Evolutionary conservation across 2,113 vertebrate species (phyloP).

Genomic region (Cinclus cinclus): DNA sequence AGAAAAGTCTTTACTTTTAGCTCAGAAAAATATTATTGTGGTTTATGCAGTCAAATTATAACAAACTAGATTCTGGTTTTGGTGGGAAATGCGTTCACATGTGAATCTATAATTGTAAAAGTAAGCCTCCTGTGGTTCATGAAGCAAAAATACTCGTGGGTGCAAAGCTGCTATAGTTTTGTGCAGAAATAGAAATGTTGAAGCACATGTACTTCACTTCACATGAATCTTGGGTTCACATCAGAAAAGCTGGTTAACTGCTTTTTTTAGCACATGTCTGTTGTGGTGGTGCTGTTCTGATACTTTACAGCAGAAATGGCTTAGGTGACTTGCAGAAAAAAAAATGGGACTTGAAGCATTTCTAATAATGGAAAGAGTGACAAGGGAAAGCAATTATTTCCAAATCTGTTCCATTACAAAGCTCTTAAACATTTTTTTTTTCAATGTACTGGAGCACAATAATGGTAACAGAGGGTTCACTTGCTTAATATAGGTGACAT

Average conservation of each 20-base stretch:
- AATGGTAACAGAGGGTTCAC: neutral
- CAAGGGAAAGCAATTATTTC: neutral
- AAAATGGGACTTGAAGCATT: neutral
- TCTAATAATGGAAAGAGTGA: slow-evolving; percentile 3
- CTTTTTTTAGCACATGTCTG: neutral
- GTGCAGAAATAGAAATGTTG: slow-evolving; percentile 23
- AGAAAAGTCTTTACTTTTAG: neutral
- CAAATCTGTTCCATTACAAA: neutral
- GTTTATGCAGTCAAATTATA: neutral
- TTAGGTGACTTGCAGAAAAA: neutral
- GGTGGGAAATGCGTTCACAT: neutral
- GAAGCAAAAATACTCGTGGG: neutral
- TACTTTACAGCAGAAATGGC: neutral
- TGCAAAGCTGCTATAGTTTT: neutral
- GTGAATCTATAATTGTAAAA: slow-evolving; percentile 13
- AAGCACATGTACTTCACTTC: neutral
- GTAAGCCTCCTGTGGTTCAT: neutral
- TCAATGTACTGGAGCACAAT: neutral
- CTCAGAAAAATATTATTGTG: neutral
- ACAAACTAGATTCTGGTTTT: neutral
- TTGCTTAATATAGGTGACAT: neutral
- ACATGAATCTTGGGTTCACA: neutral
- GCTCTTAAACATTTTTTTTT: neutral
- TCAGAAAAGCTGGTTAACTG: neutral
- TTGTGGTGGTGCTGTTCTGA: neutral